phyloP scores from a whole-genome alignment of 2,113 vertebrate species.

The Dolichotis patagonum region DNA sequence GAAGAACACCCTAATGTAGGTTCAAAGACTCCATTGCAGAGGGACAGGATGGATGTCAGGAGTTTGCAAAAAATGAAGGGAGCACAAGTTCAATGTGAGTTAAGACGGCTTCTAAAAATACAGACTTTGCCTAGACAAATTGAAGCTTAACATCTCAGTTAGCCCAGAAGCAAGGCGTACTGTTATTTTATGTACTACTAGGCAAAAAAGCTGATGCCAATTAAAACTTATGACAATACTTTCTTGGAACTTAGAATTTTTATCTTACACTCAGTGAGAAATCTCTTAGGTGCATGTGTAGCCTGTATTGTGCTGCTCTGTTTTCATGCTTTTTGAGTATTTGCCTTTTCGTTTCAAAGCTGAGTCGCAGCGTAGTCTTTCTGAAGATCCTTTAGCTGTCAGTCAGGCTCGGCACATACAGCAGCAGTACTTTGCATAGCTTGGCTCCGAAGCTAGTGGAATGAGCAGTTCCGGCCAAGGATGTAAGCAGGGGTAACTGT shows the following conservation, averaged over 20 bases:
- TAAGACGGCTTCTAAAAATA: conserved; percentile 21
- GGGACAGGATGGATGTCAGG: background rate
- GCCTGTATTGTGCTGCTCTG: background rate
- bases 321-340: background rate
- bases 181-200: conserved; percentile 22
- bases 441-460: background rate
- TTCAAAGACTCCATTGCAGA: background rate
- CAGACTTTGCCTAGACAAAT: background rate
- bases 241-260: conserved; percentile 55
- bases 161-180: background rate
- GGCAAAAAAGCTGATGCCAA: background rate
- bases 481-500: background rate
- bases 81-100: background rate
- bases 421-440: background rate
- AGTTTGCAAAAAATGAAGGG: background rate
- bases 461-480: background rate
- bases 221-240: conserved; percentile 22
- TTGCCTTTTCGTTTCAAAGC: conserved; percentile 63
- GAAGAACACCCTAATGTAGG: background rate
- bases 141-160: conserved; percentile 37
- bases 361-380: conserved; percentile 24
- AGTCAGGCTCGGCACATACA: background rate
- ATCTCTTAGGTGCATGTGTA: background rate
- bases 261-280: conserved; percentile 50
- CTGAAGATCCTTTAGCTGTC: conserved; percentile 42